Evolutionary conservation across 2,888 invertebrate genomes (phyloP).

Genomic region (Mythimna impura): DNA sequence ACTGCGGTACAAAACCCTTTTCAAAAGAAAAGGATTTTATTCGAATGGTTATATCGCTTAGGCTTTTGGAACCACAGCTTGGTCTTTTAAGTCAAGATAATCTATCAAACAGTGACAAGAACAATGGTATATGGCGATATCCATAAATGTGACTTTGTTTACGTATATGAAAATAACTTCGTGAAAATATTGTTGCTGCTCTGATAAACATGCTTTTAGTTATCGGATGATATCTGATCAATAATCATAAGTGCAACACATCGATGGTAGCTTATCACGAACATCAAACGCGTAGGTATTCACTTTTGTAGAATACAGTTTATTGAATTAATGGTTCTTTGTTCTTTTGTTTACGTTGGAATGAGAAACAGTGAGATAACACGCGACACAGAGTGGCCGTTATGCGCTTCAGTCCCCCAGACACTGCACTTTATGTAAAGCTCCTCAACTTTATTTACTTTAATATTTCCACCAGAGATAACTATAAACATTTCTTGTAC

Average conservation of each 20-base stretch:
- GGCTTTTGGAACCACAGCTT: slow-evolving; percentile 27
- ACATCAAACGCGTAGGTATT: slow-evolving; percentile 32
- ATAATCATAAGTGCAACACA: slow-evolving; percentile 55
- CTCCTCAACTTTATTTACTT: slow-evolving; percentile 21
- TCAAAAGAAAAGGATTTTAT: slow-evolving; percentile 3
- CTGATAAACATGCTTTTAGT: slow-evolving; percentile 68
- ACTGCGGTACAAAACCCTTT: slow-evolving; percentile 1
- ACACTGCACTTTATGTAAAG: slow-evolving; percentile 40
- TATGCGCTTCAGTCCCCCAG: slow-evolving; percentile 30
- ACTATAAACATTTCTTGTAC: slow-evolving; percentile 3
- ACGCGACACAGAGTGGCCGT: slow-evolving; percentile 31
- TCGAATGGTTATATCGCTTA: slow-evolving; percentile 37
- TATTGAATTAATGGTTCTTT: slow-evolving; percentile 44
- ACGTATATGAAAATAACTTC: slow-evolving; percentile 54
- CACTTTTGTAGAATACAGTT: slow-evolving; percentile 37
- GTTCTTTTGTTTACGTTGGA: slow-evolving; percentile 27
- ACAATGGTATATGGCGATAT: slow-evolving; percentile 28
- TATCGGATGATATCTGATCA: slow-evolving; percentile 61
- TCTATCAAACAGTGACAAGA: slow-evolving; percentile 60
- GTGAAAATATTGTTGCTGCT: slow-evolving; percentile 39
- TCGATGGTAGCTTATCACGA: slow-evolving; percentile 51
- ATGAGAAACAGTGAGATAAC: slow-evolving; percentile 33
- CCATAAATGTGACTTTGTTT: slow-evolving; percentile 54
- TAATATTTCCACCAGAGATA: slow-evolving; percentile 9
- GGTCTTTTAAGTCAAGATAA: slow-evolving; percentile 37